Evolutionary conservation across 1,140 invertebrate species (phyloP), one percentile per base, ranked within the genome.

Genomic region (Papilio aristodemus): DNA sequence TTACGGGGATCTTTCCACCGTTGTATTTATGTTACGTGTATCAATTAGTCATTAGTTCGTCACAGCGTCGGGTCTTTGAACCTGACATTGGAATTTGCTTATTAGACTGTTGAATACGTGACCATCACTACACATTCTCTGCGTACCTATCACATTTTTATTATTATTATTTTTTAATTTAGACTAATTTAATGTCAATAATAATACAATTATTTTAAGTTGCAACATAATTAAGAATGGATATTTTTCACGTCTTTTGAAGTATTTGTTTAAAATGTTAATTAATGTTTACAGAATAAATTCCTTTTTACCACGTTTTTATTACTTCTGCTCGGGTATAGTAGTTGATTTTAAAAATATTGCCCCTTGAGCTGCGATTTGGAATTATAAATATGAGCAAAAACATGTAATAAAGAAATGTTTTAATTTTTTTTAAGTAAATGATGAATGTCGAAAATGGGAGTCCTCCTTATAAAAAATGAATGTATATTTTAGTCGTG

Each of bases 41-140:
- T 38, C 32, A 46, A 63, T 73, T 63, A 73, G 17, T 71, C 62
- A 58, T 36, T 63, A 43, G n/a, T n/a, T 57, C 67, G 54, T 72
- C 54, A 64, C 39, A 50, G n/a, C 67, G n/a, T 11, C 38, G 36
- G 71, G 71, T 72, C 68, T 62, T 72, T 72, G 71, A 72, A 69
- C 71, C 68, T 72, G 71, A 69, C 54, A 62, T 69, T 72, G 46
- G 68, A 67, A 69, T 59, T 72, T 58, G 60, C 66, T 68, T 50
- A 71, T 71, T 68, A 68, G 70, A 68, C 50, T 50, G 63, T n/a
- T 37, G 46, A 38, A 67, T 69, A 72, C 71, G 68, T 69, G 68
- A 72, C 57, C 68, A 72, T 69, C 46, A 67, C 17, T 69, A 41
- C 71, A 60, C 37, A 69, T 66, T 67, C 67, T 59, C 38, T 43